Base-by-base conservation (phyloP, 2,888 invertebrate genomes). In the Creontiades dilutus region DNA sequence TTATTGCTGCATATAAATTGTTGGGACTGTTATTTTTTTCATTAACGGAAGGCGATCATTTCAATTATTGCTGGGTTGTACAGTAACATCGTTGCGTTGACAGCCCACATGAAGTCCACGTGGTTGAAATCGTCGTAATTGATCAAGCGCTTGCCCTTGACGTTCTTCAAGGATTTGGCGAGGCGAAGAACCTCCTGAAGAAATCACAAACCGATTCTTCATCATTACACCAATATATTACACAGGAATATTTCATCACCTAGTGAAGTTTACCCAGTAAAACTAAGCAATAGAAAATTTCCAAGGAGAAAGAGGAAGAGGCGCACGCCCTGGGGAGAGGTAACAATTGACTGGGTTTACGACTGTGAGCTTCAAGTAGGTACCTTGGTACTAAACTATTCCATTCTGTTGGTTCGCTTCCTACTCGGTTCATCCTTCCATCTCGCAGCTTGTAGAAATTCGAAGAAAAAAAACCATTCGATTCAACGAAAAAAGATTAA, bases 101-200 rank as follows among this genome's bases (percentile, higher is more conserved):
- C 23, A 13, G 91, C 91, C 91, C 91, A 96, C 11, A 96, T 92
- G 92, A 96, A 96, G 93, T 97, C 96, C n/a, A 96, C 93, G 92
- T 97, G 97, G 93, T 96, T 96, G 92, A 96, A 97, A 9, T 95
- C 14, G 9, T 14, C 11, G 23, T 23, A 12, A n/a, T 46, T 5
- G 16, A 81, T 27, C 47, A 55, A 13, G 37, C 2, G 37, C 11
- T 52, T 16, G 7, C 12, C 28, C 28, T 16, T 46, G 1, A 82
- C 81, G 14, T 81, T 89, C 46, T 48, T 57, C 57, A 89, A 46
- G 14, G 52, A 19, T 57, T 23, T 61, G 19, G 11, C 23, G 14
- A 89, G 78, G 3, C 48, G 87, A 5, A 47, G 27, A 12, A 87
- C 76, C 46, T 87, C 87, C 87, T 87, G 75, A 4, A 87, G n/a